Evolutionary conservation across 2,888 invertebrate species (phyloP).

Genomic region (Orthosia gothica): DNA sequence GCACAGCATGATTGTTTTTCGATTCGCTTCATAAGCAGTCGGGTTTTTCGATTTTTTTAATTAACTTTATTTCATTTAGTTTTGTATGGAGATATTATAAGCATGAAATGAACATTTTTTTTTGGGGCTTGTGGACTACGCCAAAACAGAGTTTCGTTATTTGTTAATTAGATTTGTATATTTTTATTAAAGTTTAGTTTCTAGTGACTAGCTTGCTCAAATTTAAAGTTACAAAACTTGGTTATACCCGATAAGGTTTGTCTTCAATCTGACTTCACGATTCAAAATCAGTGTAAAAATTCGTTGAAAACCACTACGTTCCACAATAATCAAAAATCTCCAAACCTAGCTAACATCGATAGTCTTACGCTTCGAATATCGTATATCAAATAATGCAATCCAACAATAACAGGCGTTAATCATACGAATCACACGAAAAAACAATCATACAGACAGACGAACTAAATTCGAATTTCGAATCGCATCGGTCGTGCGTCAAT

Average conservation of each 20-base stretch:
- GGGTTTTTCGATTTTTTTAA: too few relatives aligned
- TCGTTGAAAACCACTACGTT: background rate
- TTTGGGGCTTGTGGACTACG: too few relatives aligned
- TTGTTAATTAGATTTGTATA: too few relatives aligned
- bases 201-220: too few relatives aligned
- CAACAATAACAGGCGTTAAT: slow-evolving; percentile 14
- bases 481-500: slow-evolving; percentile 66
- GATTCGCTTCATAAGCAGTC: too few relatives aligned
- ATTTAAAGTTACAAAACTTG: too few relatives aligned
- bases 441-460: slow-evolving; percentile 15
- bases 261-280: too few relatives aligned
- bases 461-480: slow-evolving; percentile 68
- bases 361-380: background rate
- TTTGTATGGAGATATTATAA: background rate
- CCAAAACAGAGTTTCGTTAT: too few relatives aligned
- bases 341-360: background rate
- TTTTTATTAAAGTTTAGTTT: too few relatives aligned
- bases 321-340: background rate
- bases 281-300: background rate
- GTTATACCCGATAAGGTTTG: too few relatives aligned
- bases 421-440: slow-evolving; percentile 39
- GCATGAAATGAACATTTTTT: too few relatives aligned
- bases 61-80: background rate
- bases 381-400: background rate
- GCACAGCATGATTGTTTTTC: too few relatives aligned